Evolutionary conservation across 2,113 vertebrate species (phyloP), one percentile per base, ranked within the genome.

Genomic region (Myxocyprinus asiaticus): DNA sequence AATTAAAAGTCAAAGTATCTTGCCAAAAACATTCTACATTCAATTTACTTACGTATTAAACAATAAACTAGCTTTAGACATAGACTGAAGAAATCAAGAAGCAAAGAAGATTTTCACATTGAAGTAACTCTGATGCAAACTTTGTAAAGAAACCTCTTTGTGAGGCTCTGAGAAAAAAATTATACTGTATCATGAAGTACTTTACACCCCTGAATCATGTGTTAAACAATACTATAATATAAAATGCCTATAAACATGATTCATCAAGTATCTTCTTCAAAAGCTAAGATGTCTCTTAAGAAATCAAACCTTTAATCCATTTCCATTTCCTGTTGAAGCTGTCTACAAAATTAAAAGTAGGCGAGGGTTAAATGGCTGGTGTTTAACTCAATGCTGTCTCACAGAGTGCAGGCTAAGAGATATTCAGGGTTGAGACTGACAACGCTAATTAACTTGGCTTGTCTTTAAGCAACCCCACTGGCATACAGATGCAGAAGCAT

Each of bases 391-490:
- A 72, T 7, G 72, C 11, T n/a, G 71, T 65, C 22, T 33, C 22
- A 33, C 22, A 33, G 22, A 33, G 22, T 45, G 79, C 55, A 33
- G 72, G 33, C 55, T 50, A 67, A 51, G 51, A 68, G 71, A 61
- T 74, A 67, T 74, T 74, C 53, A 43, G 72, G 33, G 72, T 17
- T 55, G 44, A 69, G 45, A 68, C 9, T 81, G 80, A 81, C 80
- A 81, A 68, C 9, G n/a, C 56, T 81, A 76, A 81, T 81, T 81
- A 81, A 77, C 80, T 69, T 55, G 72, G 65, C 73, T 14, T 33
- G 64, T 81, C 80, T 69, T 69, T 58, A 81, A 70, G 80, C 80
- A 76, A n/a, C 14, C 47, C 72, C 45, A 42, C 56, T 45, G 42
- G 72, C 72, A 74, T 42, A 73, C 17, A 44, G 56, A 73, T 9